Percentiles rank a stretch among this genome's conserved stretches.
Conservation (phyloP, 2,113 vertebrate species). For the Ammodytes marinus region DNA sequence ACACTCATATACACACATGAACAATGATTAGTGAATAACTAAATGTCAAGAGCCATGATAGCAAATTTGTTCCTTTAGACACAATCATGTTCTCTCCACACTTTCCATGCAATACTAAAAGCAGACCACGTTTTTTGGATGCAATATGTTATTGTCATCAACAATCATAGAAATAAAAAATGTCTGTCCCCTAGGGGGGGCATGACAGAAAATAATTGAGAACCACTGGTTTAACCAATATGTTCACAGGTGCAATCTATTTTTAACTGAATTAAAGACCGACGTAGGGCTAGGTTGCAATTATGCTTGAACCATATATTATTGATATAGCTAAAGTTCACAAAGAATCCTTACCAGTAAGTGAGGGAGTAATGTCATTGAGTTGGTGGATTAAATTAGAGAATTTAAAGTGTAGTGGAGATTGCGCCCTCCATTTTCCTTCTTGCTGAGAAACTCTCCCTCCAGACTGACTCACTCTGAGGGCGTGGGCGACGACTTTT, state of each 20-base stretch:
- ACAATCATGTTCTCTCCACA: conserved; percentile 58
- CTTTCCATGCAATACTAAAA: conserved; percentile 41
- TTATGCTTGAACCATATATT: conserved; percentile 42
- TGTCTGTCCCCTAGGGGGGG: no score
- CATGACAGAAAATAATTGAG: no score
- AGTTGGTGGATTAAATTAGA: conserved; percentile 46
- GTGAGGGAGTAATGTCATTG: conserved; percentile 35
- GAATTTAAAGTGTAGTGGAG: conserved; percentile 28
- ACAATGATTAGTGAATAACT: conserved; percentile 71
- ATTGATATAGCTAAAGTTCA: conserved; percentile 44
- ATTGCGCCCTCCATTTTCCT: conserved; percentile 67
- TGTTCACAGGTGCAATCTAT: conserved; percentile 32
- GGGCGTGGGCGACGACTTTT: conserved; percentile 47
- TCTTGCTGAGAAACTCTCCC: conserved; percentile 49
- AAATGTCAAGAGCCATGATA: conserved; percentile 76
- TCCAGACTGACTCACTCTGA: conserved; percentile 43
- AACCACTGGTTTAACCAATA: conserved; percentile 26
- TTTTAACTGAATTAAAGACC: conserved; percentile 40
- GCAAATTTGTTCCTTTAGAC: conserved; percentile 72
- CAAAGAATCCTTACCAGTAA: conserved; percentile 17
- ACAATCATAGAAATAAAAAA: no score
- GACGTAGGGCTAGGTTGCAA: conserved; percentile 31
- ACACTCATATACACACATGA: conserved; percentile 37
- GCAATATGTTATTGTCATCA: conserved; percentile 33
- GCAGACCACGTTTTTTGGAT: conserved; percentile 43